A percentile compares a stretch with the other conserved stretches of the same genome.
These are phyloP conservation scores for Augochlora pura DNA, from an alignment of 1,140 invertebrate species.

Conservation along the genomic window DNA sequence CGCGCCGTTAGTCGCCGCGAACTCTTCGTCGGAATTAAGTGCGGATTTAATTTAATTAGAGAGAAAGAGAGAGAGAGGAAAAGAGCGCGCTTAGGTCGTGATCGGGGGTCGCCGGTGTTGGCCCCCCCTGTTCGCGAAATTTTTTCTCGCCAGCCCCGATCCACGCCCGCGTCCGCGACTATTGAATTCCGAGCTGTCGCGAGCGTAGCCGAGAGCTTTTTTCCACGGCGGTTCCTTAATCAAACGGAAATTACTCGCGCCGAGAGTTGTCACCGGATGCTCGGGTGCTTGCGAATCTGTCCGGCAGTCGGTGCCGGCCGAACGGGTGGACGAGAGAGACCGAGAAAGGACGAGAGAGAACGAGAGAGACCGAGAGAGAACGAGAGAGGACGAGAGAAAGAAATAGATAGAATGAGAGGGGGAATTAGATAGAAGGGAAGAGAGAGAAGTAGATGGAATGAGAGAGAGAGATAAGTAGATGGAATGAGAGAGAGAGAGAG, in stretches of 20 bases:
- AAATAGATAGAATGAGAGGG: no score
- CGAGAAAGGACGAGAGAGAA: no score
- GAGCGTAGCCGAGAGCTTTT: constrained; percentile 34
- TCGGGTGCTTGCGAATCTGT: constrained; percentile 5
- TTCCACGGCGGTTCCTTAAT: constrained; percentile 60
- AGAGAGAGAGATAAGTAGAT: no score
- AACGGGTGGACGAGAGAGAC: no score
- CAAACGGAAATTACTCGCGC: constrained; percentile 77
- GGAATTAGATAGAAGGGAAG: no score
- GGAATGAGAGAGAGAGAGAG: no score
- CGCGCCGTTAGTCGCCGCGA: constrained; percentile 11
- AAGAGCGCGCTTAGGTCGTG: no score
- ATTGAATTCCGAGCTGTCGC: constrained; percentile 62
- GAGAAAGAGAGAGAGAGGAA: not conserved
- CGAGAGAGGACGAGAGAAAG: no score
- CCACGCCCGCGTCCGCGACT: constrained; percentile 54
- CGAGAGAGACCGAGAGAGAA: no score
- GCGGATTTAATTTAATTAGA: constrained; percentile 73
- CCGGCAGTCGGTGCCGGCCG: not conserved
- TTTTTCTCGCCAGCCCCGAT: constrained; percentile 21
- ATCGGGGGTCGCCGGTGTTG: not conserved
- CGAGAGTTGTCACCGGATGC: constrained; percentile 72
- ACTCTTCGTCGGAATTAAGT: constrained; percentile 59
- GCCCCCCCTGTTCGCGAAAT: constrained; percentile 7
- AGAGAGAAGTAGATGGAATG: no score